Evolutionary conservation across 64 coral and sea anemone species (phyloP), one percentile per base, ranked within the genome.

Genomic region (Montipora sp.): DNA sequence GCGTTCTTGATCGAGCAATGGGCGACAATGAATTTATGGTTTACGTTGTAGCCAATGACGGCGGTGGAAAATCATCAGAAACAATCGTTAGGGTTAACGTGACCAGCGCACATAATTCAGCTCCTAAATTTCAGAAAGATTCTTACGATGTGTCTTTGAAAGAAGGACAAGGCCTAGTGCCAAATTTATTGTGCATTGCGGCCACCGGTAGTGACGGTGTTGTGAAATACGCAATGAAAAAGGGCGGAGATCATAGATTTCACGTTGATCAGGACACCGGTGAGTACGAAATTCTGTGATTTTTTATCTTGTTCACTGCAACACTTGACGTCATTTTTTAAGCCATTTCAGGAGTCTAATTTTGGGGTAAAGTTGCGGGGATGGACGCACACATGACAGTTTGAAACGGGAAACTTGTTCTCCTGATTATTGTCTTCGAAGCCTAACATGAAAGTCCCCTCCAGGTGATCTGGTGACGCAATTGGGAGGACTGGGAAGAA

Each of bases 101-200:
- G 7, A 81, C 75, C 20, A 76, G 83, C 6, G 71, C 73, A 6
- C 9, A 70, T 8, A 50, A 53, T 9, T 91, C 92, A 13, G 87
- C 49, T 3, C 92, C 95, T 27, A 83, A 71, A 22, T 98, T 98
- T 83, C 67, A 57, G 36, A 87, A 71, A 23, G 66, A 75, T 12
- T 91, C 89, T 12, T 98, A 91, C 78, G 16, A 67, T 18, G 78
- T 89, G 46, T 77, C 74, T 3, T 19, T 98, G 3, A 81, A 55
- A 1, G 95, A 98, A 77, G 82, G 91, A 11, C 84, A 87, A 55
- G 77, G 74, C 4, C 51, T 70, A 6, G 77, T 93, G n/a, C 59
- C 73, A 3, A 98, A 88, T 57, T 65, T 98, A 59, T 19, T 98
- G 19, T 98, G 95, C 71, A 78, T 98, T 19, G 83, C 92, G 0